phyloP scores from a whole-genome alignment of 2,113 vertebrate species.

The Pteronura brasiliensis region DNA sequence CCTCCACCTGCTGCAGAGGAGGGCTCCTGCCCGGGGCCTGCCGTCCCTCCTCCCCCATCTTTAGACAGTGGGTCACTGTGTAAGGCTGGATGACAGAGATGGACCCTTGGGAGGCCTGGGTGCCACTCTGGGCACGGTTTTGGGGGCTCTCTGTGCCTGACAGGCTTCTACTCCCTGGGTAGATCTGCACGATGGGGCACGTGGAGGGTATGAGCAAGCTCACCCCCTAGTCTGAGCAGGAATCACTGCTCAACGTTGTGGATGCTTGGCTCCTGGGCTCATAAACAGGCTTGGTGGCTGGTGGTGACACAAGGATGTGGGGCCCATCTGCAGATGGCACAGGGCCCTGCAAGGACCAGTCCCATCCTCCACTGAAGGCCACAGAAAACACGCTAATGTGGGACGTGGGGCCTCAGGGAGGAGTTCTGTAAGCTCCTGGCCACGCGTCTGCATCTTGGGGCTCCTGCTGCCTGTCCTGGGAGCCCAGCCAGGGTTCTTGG shows the following conservation, averaged over 20 bases:
- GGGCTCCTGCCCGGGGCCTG: background rate
- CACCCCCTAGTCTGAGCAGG: background rate
- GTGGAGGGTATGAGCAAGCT: fast-evolving
- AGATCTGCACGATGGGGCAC: background rate
- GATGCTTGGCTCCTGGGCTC: background rate
- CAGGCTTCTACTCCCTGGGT: background rate
- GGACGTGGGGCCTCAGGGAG: fast-evolving
- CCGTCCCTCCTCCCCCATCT: fast-evolving
- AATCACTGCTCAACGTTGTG: background rate
- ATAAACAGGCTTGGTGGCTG: background rate
- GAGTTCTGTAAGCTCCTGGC: fast-evolving
- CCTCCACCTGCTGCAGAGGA: fast-evolving
- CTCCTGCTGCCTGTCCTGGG: background rate
- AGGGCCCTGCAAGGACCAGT: background rate
- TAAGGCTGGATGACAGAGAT: background rate
- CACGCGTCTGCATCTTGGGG: background rate
- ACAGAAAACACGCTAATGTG: background rate
- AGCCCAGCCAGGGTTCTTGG: background rate
- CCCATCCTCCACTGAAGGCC: background rate
- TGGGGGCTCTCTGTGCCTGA: fast-evolving
- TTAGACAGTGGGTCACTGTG: background rate
- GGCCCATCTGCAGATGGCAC: background rate
- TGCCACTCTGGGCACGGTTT: fast-evolving
- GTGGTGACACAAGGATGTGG: background rate
- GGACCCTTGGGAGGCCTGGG: fast-evolving